phyloP scores from a whole-genome alignment of 2,888 invertebrate genomes.

The Willowsia nigromaculata region DNA sequence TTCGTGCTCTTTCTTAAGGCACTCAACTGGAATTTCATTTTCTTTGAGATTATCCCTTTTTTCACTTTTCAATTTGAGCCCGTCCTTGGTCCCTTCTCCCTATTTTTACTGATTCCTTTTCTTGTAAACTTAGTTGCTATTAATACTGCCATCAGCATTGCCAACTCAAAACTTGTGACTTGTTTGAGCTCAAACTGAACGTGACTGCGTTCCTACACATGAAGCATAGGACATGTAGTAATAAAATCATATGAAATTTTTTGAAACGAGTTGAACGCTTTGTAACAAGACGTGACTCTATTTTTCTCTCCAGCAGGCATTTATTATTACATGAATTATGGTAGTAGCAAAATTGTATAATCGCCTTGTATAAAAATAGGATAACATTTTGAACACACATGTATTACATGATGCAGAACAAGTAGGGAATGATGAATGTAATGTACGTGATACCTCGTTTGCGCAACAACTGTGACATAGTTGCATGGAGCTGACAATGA shows the following conservation, averaged over 20 bases:
- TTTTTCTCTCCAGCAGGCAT: neutral
- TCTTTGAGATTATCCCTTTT: slow-evolving; percentile 26
- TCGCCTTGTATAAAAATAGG: neutral
- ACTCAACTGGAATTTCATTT: slow-evolving; percentile 57
- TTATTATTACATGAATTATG: neutral
- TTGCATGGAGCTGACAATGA: slow-evolving; percentile 4
- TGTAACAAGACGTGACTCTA: neutral
- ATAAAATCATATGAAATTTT: slow-evolving; percentile 7
- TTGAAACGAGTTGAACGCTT: neutral
- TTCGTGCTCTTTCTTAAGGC: slow-evolving; percentile 35
- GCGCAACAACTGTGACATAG: neutral
- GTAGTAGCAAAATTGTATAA: neutral
- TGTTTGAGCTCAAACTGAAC: neutral
- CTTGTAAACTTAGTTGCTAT: neutral
- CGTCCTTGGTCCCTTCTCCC: neutral
- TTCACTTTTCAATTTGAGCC: slow-evolving; percentile 31
- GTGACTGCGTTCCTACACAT: slow-evolving; percentile 6
- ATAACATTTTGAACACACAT: neutral
- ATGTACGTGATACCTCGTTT: neutral
- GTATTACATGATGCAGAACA: neutral
- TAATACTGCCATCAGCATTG: neutral
- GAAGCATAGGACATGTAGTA: neutral
- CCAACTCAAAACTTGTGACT: neutral
- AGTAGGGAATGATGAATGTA: neutral
- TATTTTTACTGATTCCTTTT: neutral